phyloP scores from a whole-genome alignment of 2,113 vertebrate genomes.

The Lagopus leucura region DNA sequence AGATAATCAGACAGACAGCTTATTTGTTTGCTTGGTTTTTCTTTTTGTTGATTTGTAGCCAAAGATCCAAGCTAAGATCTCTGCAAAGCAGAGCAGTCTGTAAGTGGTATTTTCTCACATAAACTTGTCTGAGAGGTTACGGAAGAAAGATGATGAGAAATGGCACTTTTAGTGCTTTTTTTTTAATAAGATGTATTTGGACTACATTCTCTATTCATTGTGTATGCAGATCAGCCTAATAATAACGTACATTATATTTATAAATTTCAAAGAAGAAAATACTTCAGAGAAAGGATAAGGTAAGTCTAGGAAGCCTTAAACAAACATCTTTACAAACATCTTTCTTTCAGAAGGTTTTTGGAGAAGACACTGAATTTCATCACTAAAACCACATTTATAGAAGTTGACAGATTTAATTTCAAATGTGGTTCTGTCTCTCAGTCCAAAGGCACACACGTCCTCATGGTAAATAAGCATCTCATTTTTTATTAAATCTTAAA shows the following conservation, averaged over 20 bases:
- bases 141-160: conserved; percentile 9
- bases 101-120: conserved; percentile 35
- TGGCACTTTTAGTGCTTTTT: neutral
- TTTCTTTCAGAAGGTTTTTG: conserved; percentile 3
- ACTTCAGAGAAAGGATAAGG: conserved; percentile 29
- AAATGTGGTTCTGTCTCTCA: neutral
- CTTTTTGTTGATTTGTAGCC: conserved; percentile 51
- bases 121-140: conserved; percentile 14
- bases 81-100: neutral
- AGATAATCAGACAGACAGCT: conserved; percentile 55
- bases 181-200: conserved; percentile 29
- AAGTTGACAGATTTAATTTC: neutral
- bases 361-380: conserved; percentile 6
- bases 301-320: conserved; percentile 26
- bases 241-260: neutral
- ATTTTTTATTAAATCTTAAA: neutral
- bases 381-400: neutral
- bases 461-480: neutral
- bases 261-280: conserved; percentile 57
- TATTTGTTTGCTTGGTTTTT: conserved; percentile 22
- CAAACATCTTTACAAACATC: neutral
- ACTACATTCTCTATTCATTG: neutral
- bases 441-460: neutral
- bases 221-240: conserved; percentile 56
- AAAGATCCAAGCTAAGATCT: conserved; percentile 64